phyloP scores from a whole-genome alignment of 1,140 invertebrate species.

The Anoplolepis gracilipes region DNA sequence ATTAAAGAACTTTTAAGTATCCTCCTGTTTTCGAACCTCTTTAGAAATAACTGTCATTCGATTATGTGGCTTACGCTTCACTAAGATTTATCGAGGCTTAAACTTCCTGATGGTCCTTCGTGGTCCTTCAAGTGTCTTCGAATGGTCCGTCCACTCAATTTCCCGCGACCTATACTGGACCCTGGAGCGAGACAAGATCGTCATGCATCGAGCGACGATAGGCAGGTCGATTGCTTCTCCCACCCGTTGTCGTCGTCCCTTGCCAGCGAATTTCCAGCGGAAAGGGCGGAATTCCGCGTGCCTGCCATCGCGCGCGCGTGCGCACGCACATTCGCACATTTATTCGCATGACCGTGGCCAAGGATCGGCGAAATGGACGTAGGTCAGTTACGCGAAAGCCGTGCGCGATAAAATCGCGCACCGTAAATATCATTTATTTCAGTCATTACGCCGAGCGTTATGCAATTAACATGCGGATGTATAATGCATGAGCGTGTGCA shows the following conservation, averaged over 20 bases:
- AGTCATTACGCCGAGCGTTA: constrained; percentile 32
- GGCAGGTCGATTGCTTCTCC: constrained; percentile 23
- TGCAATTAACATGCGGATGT: constrained; percentile 47
- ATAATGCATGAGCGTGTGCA: constrained; percentile 29
- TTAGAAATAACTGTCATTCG: not conserved
- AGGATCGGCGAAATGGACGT: constrained; percentile 56
- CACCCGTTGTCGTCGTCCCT: constrained; percentile 17
- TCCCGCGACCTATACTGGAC: not conserved
- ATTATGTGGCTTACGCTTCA: not conserved
- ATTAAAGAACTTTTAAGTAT: not conserved
- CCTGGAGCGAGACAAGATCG: constrained; percentile 7
- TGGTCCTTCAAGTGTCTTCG: constrained; percentile 5
- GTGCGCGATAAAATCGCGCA: constrained; percentile 39
- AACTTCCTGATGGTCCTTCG: not conserved
- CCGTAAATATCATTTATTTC: constrained; percentile 34
- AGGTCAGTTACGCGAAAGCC: constrained; percentile 72
- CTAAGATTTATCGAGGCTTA: not conserved
- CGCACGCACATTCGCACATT: constrained; percentile 14
- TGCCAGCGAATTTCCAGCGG: constrained; percentile 3
- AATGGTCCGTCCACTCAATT: constrained; percentile 36
- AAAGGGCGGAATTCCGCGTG: constrained; percentile 35
- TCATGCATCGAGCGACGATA: constrained; percentile 6
- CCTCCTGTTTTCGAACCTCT: not conserved
- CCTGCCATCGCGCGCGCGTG: constrained; percentile 22
- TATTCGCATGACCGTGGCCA: constrained; percentile 50